Evolutionary conservation across 1,140 invertebrate genomes (phyloP).

Genomic region (Neuroterus valhalla): DNA sequence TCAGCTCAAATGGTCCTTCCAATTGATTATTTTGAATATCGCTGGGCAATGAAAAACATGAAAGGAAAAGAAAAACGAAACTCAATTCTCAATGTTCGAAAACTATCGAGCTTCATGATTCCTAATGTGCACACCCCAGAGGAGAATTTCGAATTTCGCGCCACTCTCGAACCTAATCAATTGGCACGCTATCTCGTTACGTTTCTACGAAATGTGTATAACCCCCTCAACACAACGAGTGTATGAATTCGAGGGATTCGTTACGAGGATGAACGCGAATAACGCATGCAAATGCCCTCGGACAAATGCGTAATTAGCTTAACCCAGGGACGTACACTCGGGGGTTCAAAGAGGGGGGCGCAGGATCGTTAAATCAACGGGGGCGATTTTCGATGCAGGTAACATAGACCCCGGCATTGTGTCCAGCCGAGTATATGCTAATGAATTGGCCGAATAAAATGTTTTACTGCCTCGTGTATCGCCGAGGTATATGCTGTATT

Average conservation of each 20-base stretch:
- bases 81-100: not conserved
- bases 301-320: slow-evolving; percentile 67
- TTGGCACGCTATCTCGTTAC: slow-evolving; percentile 16
- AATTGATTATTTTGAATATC: not conserved
- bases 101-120: slow-evolving; percentile 3
- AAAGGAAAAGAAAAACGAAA: not conserved
- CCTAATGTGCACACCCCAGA: not conserved
- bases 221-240: slow-evolving; percentile 3
- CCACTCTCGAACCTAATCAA: slow-evolving; percentile 10
- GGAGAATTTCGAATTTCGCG: not conserved
- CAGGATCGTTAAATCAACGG: slow-evolving; percentile 57
- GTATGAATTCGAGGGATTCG: slow-evolving; percentile 33
- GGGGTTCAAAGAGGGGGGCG: slow-evolving; percentile 19
- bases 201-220: slow-evolving; percentile 26
- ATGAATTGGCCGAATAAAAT: slow-evolving; percentile 57
- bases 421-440: slow-evolving; percentile 51
- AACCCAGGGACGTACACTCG: slow-evolving; percentile 34
- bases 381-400: slow-evolving; percentile 57
- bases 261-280: slow-evolving; percentile 43
- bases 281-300: slow-evolving; percentile 63
- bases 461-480: slow-evolving; percentile 46
- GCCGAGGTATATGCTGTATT: not conserved
- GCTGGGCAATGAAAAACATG: not conserved
- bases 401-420: slow-evolving; percentile 14
- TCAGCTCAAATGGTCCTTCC: not conserved